Evolutionary conservation across 2,888 invertebrate species (phyloP), one percentile per base, ranked within the genome.

Genomic region (Lacanobia oleracea): DNA sequence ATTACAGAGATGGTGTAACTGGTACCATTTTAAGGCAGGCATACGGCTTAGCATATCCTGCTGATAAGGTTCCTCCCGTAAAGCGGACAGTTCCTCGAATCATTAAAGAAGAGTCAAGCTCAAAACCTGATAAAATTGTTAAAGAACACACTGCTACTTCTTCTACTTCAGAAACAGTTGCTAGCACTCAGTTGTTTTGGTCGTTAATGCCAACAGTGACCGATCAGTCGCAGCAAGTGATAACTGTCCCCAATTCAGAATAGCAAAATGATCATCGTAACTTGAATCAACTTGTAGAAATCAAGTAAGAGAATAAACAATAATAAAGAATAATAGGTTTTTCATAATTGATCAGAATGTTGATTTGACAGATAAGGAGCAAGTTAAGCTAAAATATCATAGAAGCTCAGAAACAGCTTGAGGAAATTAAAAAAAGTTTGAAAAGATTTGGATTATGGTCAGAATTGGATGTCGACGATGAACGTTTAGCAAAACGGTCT

Each of bases 1-100:
- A 96, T 40, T 98, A 94, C 87, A 96, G 97, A 62, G 89, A 88
- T 37, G 90, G 91, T 71, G 87, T 97, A 18, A 97, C 94, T 14
- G 93, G 95, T 10, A 87, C 92, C 6, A 88, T 88, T 56, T 87
- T 97, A 48, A 79, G 96, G 14, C 86, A 90, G n/a, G 72, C 79
- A 7, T 95, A 91, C 66, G 88, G 90, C 1, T 86, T 97, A 12
- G 80, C 79, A 1, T 97, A 97, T 91, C 87, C 92, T 10, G 40
- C 78, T 16, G 78, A 90, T 71, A 92, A 90, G 80, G 84, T 84
- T 56, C 97, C 97, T 10, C 97, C 97, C 5, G 94, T 96, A 67
- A 83, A 91, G 48, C 91, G 97, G 75, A 83, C 75, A 51, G 61
- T 88, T 67, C 94, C 93, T 23, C 65, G 79, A 33, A 68, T 81